Percentiles rank a stretch among this genome's conserved stretches.
Conservation (phyloP, 2,888 invertebrate genomes). For the Drosophila lacicola region DNA sequence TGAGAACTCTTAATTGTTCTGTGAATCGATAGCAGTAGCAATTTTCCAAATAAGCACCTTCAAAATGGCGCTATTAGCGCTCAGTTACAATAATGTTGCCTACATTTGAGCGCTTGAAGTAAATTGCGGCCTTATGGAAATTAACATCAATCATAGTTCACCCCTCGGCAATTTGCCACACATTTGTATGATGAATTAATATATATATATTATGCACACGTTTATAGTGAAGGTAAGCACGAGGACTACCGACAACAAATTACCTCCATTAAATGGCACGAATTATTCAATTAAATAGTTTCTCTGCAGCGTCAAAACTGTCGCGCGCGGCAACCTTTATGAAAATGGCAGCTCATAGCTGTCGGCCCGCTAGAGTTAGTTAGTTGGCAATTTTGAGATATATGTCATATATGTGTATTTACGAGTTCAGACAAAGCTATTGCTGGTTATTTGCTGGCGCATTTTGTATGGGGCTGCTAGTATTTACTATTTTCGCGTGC, state of each 20-base stretch:
- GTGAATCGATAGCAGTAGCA: background rate
- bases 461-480: constrained; percentile 26
- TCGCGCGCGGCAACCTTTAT: background rate
- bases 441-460: constrained; percentile 15
- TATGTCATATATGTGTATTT: background rate
- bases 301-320: background rate
- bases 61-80: background rate
- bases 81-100: constrained; percentile 30
- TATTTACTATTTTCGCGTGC: constrained; percentile 41
- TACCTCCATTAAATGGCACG: constrained; percentile 31
- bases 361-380: too few species aligned
- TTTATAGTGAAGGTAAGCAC: constrained; percentile 3
- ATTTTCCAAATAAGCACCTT: background rate
- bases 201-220: constrained; percentile 1
- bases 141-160: constrained; percentile 44
- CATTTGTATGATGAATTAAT: background rate
- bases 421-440: constrained; percentile 3
- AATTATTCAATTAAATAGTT: constrained; percentile 39
- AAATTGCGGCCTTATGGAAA: constrained; percentile 32
- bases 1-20: background rate
- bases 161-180: constrained; percentile 31
- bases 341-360: background rate
- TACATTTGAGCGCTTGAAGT: constrained; percentile 22
- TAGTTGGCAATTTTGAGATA: background rate
- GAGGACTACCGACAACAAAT: constrained; percentile 29